phyloP scores from a whole-genome alignment of 2,888 invertebrate species.

The Pristionchus exspectatus region DNA sequence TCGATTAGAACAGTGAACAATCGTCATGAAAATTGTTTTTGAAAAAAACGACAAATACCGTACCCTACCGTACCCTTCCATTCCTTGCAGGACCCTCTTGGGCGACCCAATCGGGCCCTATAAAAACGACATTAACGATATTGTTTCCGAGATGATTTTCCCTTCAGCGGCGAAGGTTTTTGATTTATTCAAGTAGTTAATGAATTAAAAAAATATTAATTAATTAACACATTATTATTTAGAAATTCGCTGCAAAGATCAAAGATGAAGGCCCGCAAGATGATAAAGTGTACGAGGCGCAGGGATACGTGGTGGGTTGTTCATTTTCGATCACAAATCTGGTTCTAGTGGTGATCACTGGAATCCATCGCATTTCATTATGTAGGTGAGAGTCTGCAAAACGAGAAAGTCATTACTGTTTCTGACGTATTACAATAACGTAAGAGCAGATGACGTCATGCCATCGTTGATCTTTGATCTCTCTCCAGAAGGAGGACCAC shows the following conservation, averaged over 20 bases:
- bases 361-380: no score
- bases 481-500: constrained; percentile 41
- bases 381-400: no score
- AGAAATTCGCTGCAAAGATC: constrained; percentile 59
- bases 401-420: no score
- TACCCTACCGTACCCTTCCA: no score
- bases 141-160: background rate
- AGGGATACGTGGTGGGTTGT: background rate
- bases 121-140: background rate
- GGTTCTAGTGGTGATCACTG: no score
- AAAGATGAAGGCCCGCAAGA: constrained; percentile 49
- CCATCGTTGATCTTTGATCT: background rate
- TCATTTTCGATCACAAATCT: background rate
- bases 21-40: no score
- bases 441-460: background rate
- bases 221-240: background rate
- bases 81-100: background rate
- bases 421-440: background rate
- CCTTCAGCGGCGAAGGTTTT: background rate
- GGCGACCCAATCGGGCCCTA: background rate
- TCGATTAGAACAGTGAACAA: no score
- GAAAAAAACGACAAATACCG: no score
- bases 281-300: background rate
- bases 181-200: background rate
- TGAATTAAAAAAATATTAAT: background rate